A percentile compares a stretch with the other conserved stretches of the same genome.
Evolutionary conservation across 2,113 vertebrate genomes (phyloP).

Genomic region (Austrofundulus limnaeus): DNA sequence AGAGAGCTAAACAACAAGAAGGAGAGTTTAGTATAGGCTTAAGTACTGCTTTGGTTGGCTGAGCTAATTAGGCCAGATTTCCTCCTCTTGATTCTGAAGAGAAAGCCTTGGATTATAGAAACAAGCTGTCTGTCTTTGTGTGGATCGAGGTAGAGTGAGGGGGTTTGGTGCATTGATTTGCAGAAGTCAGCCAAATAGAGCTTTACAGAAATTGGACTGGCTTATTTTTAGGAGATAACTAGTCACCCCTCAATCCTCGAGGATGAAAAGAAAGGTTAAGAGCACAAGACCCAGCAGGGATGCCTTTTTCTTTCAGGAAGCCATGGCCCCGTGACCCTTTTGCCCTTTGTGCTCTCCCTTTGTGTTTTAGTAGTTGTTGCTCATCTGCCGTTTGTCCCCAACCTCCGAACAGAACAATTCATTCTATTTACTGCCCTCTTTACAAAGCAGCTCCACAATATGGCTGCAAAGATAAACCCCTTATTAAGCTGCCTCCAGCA

Average conservation of each 20-base stretch:
- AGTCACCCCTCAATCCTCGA: slow-evolving; percentile 18
- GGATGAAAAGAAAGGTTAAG: slow-evolving; percentile 51
- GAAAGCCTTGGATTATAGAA: slow-evolving; percentile 66
- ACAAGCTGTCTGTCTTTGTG: slow-evolving; percentile 11
- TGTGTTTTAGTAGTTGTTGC: slow-evolving; percentile 19
- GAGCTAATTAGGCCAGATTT: slow-evolving; percentile 68
- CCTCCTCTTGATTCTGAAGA: slow-evolving; percentile 53
- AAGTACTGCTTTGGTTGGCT: slow-evolving; percentile 48
- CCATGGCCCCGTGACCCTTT: slow-evolving; percentile 39
- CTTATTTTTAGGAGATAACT: slow-evolving; percentile 33
- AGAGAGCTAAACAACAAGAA: slow-evolving; percentile 20
- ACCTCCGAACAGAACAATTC: neutral
- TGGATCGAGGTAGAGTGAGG: neutral
- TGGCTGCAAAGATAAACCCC: too few relatives aligned
- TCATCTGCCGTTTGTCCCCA: slow-evolving; percentile 31
- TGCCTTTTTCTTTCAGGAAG: slow-evolving; percentile 19
- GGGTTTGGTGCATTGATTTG: slow-evolving; percentile 13
- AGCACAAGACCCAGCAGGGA: slow-evolving; percentile 46
- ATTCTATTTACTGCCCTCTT: neutral
- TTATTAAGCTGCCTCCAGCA: too few relatives aligned
- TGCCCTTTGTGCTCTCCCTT: slow-evolving; percentile 11
- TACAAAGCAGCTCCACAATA: too few relatives aligned
- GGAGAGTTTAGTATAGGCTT: slow-evolving; percentile 46
- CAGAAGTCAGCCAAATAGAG: slow-evolving; percentile 44
- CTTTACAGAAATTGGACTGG: slow-evolving; percentile 23